Evolutionary conservation across 2,797 vertebrate genomes (phyloP).

Genomic region (Typhlichthys eigenmanni): DNA sequence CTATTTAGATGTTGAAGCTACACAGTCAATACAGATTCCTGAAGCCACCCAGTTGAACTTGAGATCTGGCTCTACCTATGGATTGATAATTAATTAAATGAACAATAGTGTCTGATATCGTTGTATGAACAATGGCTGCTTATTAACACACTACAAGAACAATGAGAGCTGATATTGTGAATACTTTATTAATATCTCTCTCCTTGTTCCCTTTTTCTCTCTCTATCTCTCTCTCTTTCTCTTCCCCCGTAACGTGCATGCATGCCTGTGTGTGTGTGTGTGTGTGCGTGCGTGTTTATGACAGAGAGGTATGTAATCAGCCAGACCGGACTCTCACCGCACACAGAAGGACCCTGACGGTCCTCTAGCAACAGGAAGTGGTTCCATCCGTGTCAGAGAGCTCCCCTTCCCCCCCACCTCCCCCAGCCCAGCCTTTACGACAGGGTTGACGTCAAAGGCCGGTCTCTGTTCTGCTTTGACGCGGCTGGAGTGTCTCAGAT

Average conservation of each 20-base stretch:
- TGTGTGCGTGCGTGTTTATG: no score
- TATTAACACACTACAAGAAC: conserved; percentile 10
- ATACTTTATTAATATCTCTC: conserved; percentile 25
- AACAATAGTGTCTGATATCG: neutral
- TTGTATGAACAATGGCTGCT: neutral
- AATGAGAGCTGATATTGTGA: conserved; percentile 29
- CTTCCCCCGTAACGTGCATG: conserved; percentile 2
- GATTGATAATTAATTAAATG: conserved; percentile 12
- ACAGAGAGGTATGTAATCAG: no score
- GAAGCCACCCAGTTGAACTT: no score
- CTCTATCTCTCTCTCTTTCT: conserved; percentile 29
- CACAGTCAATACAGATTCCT: no score
- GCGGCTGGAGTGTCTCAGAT: conserved; percentile 44
- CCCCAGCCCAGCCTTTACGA: conserved; percentile 44
- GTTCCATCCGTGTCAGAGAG: conserved; percentile 40
- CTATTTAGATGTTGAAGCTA: no score
- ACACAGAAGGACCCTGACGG: conserved; percentile 22
- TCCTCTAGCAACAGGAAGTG: conserved; percentile 61
- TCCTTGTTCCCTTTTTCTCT: neutral
- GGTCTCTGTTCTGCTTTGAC: conserved; percentile 53
- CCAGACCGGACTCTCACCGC: no score
- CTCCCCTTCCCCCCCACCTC: conserved; percentile 49
- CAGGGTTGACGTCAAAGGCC: conserved; percentile 62
- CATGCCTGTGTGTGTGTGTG: neutral
- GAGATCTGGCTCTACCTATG: no score